Percentiles rank a stretch among this genome's conserved stretches.
Evolutionary conservation across 1,140 invertebrate species (phyloP).

Genomic region (Theocolax elegans): DNA sequence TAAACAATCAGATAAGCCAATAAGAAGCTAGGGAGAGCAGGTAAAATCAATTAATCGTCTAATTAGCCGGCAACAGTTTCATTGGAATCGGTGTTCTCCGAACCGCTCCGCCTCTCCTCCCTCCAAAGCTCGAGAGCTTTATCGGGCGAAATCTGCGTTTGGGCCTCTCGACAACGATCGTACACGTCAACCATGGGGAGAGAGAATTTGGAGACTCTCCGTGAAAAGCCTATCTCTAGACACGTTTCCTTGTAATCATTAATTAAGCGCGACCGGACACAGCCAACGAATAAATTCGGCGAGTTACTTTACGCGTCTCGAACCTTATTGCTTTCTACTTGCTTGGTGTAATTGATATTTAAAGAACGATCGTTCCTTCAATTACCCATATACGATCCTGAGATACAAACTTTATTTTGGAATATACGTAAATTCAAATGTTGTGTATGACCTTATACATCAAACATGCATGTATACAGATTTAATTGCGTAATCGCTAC

Average conservation of each 20-base stretch:
- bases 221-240: slow-evolving; percentile 34
- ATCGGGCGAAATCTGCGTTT: slow-evolving; percentile 22
- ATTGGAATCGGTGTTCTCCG: slow-evolving; percentile 40
- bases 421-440: no score
- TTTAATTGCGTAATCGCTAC: no score
- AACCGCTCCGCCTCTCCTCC: slow-evolving; percentile 15
- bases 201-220: slow-evolving; percentile 39
- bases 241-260: slow-evolving; percentile 66
- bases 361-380: no score
- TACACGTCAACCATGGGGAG: not conserved
- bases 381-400: no score
- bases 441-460: no score
- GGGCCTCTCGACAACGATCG: not conserved
- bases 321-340: no score
- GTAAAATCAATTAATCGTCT: slow-evolving; percentile 43
- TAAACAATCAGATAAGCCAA: slow-evolving; percentile 16
- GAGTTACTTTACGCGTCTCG: not conserved
- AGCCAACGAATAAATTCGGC: not conserved
- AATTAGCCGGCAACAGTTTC: slow-evolving; percentile 39
- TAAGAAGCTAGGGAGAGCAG: slow-evolving; percentile 2
- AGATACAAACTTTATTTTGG: no score
- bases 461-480: no score
- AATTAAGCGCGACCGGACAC: slow-evolving; percentile 61
- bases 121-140: not conserved
- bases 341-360: no score